phyloP scores from a whole-genome alignment of 2,797 vertebrate genomes.

The Crax fasciolata region DNA sequence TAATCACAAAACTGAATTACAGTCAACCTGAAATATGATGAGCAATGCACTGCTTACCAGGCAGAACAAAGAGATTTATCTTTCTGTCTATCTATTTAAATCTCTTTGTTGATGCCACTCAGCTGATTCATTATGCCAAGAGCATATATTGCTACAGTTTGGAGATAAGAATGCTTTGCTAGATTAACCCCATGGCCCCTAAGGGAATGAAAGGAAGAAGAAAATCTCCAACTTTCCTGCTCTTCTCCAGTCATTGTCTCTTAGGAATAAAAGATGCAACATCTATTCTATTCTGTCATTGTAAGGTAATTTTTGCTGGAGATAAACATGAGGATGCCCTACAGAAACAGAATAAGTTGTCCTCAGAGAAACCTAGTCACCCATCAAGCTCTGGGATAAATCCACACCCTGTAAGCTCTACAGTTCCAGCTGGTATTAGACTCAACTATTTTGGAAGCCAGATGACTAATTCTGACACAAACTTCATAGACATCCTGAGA shows the following conservation, averaged over 20 bases:
- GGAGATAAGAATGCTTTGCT: slow-evolving; percentile 28
- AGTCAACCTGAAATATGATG: slow-evolving; percentile 56
- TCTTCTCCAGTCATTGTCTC: background rate
- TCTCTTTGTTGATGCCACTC: slow-evolving; percentile 67
- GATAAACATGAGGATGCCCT: background rate
- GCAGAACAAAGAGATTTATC: slow-evolving; percentile 68
- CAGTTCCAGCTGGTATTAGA: background rate
- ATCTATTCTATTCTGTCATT: background rate
- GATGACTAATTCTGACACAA: background rate
- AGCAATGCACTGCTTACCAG: slow-evolving; percentile 17
- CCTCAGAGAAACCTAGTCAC: background rate
- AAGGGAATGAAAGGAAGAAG: background rate
- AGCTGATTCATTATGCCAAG: slow-evolving; percentile 70
- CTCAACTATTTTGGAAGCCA: background rate
- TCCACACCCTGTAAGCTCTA: background rate
- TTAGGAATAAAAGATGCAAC: background rate
- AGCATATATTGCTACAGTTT: slow-evolving; percentile 20
- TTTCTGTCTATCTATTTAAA: slow-evolving; percentile 73
- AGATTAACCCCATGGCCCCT: slow-evolving; percentile 43
- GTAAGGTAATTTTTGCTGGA: background rate
- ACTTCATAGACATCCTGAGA: background rate
- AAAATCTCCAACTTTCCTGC: background rate
- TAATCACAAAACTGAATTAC: slow-evolving; percentile 57
- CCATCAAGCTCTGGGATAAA: background rate
- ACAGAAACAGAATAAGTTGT: background rate